Conservation (phyloP, 2,888 invertebrate genomes). For the Drosophila koepferae region DNA sequence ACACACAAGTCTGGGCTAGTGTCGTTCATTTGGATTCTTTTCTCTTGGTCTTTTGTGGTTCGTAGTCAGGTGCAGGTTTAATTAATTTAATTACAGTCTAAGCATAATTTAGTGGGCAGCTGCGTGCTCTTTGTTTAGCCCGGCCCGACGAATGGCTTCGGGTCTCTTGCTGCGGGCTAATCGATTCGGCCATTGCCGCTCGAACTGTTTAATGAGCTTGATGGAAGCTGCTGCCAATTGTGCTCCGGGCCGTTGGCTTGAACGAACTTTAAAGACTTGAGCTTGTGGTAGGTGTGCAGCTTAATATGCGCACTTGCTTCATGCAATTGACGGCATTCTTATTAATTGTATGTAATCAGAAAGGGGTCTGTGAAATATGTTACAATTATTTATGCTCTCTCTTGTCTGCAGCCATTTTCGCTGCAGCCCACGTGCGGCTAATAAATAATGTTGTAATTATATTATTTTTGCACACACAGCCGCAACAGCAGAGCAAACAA, state of each 20-base stretch:
- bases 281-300: constrained; percentile 1
- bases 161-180: constrained; percentile 45
- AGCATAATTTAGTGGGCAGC: constrained; percentile 79
- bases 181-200: constrained; percentile 50
- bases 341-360: constrained; percentile 63
- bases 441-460: constrained; percentile 79
- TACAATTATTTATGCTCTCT: constrained; percentile 27
- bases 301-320: constrained; percentile 37
- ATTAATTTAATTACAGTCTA: constrained; percentile 83
- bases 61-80: constrained; percentile 76
- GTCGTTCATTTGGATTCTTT: constrained; percentile 53
- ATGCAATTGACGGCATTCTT: constrained; percentile 33
- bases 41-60: constrained; percentile 42
- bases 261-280: constrained; percentile 33
- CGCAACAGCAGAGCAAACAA: constrained; percentile 57
- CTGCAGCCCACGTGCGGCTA: constrained; percentile 62
- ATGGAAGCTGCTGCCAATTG: constrained; percentile 9
- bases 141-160: not conserved
- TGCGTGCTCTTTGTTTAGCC: constrained; percentile 64
- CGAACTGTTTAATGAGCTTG: constrained; percentile 46
- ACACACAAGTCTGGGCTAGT: constrained; percentile 4
- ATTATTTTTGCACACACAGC: constrained; percentile 70
- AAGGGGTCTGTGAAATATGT: constrained; percentile 58
- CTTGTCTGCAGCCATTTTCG: not conserved
- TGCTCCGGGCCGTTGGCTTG: constrained; percentile 28